Percentiles rank a stretch among this genome's conserved stretches.
Conservation (phyloP, 2,888 invertebrate species). For the Coecobrya sp. region DNA sequence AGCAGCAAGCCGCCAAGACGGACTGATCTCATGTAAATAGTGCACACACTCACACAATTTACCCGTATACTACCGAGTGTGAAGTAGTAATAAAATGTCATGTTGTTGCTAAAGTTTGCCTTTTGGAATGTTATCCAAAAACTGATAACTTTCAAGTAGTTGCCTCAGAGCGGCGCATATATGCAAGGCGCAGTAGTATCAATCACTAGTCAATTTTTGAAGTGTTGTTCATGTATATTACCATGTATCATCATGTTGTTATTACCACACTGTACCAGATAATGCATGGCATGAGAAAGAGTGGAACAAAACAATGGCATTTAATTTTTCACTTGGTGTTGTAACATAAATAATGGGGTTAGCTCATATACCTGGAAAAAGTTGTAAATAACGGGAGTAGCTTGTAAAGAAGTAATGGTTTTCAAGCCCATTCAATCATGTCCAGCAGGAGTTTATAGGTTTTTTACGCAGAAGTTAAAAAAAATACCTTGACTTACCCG, state of each 20-base stretch:
- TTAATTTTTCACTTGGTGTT: neutral
- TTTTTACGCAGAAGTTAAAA: neutral
- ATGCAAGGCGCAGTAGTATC: no score
- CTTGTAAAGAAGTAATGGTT: no score
- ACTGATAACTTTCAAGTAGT: constrained; percentile 12
- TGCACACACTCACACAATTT: neutral
- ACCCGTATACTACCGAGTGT: neutral
- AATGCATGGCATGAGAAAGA: neutral
- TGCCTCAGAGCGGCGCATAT: neutral
- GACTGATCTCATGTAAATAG: neutral
- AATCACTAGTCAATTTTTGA: neutral
- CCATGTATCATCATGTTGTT: neutral
- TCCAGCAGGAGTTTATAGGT: neutral
- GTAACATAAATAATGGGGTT: neutral
- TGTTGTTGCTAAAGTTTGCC: neutral
- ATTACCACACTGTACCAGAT: neutral
- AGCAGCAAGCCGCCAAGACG: neutral
- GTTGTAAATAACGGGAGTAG: neutral
- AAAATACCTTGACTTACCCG: constrained; percentile 2
- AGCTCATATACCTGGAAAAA: neutral
- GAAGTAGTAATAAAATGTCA: neutral
- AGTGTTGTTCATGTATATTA: neutral
- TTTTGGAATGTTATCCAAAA: neutral
- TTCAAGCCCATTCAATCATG: neutral
- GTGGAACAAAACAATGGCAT: neutral